Conservation (phyloP, 2,888 invertebrate species). For the Tetanocera ferruginea region DNA sequence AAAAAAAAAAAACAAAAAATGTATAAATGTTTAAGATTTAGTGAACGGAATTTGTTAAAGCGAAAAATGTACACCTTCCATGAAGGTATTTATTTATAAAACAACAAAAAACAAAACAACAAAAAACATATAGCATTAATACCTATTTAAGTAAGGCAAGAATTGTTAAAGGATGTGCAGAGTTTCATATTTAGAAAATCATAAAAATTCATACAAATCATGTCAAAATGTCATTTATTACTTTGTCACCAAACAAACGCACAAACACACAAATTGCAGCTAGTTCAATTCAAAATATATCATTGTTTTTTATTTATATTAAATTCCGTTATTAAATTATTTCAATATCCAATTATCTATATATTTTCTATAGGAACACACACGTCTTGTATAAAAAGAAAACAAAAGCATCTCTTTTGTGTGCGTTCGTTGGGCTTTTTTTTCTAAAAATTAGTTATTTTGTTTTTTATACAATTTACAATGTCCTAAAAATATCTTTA, state of each 20-base stretch:
- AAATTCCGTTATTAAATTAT: not conserved
- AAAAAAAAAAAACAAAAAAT: not conserved
- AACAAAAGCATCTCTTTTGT: not conserved
- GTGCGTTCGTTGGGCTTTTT: not conserved
- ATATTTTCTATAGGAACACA: not conserved
- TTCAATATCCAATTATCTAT: not conserved
- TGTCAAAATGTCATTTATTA: slow-evolving; percentile 6
- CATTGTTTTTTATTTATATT: not conserved
- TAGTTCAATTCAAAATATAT: not conserved
- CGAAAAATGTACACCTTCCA: slow-evolving; percentile 47
- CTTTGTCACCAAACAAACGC: not conserved
- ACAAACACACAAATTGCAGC: not conserved
- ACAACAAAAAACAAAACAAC: slow-evolving; percentile 1
- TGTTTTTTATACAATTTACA: not conserved
- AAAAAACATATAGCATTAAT: slow-evolving; percentile 1
- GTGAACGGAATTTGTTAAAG: slow-evolving; percentile 21
- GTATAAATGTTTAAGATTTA: slow-evolving; percentile 15
- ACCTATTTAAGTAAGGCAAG: slow-evolving; percentile 22
- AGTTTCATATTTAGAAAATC: slow-evolving; percentile 26
- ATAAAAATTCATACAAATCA: not conserved
- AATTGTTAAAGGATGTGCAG: slow-evolving; percentile 49
- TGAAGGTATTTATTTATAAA: slow-evolving; percentile 48
- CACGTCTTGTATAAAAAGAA: not conserved
- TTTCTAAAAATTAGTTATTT: not conserved
- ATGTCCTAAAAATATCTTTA: not conserved